Evolutionary conservation across 2,888 invertebrate genomes (phyloP).

Genomic region (Bhutanitis thaidina): DNA sequence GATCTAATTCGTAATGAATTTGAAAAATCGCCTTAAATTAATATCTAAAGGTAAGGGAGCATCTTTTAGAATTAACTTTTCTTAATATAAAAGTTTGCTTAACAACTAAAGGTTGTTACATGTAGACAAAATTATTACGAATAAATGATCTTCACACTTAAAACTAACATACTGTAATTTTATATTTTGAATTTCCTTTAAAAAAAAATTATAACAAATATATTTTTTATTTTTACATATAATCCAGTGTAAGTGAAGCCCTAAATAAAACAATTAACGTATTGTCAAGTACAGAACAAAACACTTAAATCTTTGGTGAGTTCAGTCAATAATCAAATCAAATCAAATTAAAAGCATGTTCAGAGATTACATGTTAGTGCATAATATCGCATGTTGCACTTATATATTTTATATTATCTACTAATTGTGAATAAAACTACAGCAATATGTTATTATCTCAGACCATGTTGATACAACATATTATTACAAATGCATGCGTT

Average conservation of each 20-base stretch:
- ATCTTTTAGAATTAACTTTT: not conserved
- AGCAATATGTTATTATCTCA: not conserved
- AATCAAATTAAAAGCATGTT: not conserved
- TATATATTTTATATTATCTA: not conserved
- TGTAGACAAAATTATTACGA: not conserved
- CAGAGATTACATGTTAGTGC: not conserved
- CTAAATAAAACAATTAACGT: not conserved
- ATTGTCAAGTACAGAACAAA: not conserved
- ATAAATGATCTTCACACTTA: too few relatives aligned
- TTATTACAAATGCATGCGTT: not conserved
- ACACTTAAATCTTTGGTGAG: constrained; percentile 7
- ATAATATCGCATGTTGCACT: not conserved
- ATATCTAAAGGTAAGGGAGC: not conserved
- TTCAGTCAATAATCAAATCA: not conserved
- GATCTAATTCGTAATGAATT: not conserved
- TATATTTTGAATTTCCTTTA: too few relatives aligned
- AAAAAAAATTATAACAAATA: not conserved
- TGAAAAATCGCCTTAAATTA: not conserved
- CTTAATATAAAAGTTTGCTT: not conserved
- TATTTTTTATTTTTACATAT: not conserved
- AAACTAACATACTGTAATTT: too few relatives aligned
- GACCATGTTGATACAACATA: not conserved
- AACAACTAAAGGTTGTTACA: not conserved
- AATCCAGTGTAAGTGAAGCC: not conserved
- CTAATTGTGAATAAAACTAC: not conserved